Base-by-base conservation (phyloP, 35 echinoderm and acorn worm genomes). In the Chiridota heheva region DNA sequence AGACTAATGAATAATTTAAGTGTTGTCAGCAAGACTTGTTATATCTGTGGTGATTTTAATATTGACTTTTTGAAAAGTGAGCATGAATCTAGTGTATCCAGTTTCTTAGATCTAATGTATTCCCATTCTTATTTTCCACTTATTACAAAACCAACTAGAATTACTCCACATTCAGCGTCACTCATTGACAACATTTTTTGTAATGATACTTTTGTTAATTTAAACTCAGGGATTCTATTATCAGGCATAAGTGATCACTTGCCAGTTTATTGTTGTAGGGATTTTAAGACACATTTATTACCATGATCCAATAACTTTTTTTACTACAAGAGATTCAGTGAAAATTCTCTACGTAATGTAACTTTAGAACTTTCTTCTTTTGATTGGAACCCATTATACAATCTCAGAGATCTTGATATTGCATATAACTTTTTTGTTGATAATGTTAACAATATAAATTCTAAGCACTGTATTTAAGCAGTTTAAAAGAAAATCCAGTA, bases 401-500 rank as follows among this genome's bases (percentile, higher is more conserved):
- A 17, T 46, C 6, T 72, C 29, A 8, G 17, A 28, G 69, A 72
- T 72, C 41, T 72, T 47, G 29, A 72, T 44, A 29, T 7, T 25
- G 69, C 69, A 25, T 72, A 43, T 72, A 72, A 72, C 17, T 0
- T 29, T 29, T 72, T 72, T 72, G 32, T 72, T 48, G 69, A 72
- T 72, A 29, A 34, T 65, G 28, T 65, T 29, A 65, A 29, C 0
- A 65, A 65, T 65, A 65, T 1, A 65, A 29, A 35, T 65, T 26
- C 0, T 65, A 32, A 65, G 29, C n/a, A 29, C 22, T 65, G 61
- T 65, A 1, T 32, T 65, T 65, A 65, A 65, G 61, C n/a, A 66
- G 37, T 4, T 29, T 25, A 31, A 66, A 66, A 35, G 29, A 26
- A 66, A 66, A 35, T 33, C 29, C 27, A 33, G 6, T 66, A 66